phyloP scores from a whole-genome alignment of 2,888 invertebrate species.

The Synergus gifuensis region DNA sequence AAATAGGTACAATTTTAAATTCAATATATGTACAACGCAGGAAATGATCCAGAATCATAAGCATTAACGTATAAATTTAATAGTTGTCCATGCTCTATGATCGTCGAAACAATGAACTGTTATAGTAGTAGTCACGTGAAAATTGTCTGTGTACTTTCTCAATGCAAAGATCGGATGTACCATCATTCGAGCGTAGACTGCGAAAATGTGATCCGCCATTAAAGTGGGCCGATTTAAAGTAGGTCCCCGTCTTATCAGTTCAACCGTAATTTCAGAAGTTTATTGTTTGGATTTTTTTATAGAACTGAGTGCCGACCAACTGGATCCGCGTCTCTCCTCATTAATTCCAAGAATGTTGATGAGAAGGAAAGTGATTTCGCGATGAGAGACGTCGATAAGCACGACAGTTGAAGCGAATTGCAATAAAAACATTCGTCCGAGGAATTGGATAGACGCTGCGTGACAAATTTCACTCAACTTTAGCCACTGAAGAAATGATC shows the following conservation, averaged over 20 bases:
- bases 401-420: slow-evolving; percentile 5
- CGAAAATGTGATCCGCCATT: slow-evolving; percentile 65
- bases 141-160: slow-evolving; percentile 63
- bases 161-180: slow-evolving; percentile 55
- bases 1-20: slow-evolving; percentile 7
- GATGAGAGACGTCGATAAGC: slow-evolving; percentile 45
- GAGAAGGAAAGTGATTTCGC: slow-evolving; percentile 65
- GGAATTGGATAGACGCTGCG: neutral
- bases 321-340: slow-evolving; percentile 45
- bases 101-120: slow-evolving; percentile 1
- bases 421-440: slow-evolving; percentile 1
- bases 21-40: slow-evolving; percentile 5
- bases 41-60: slow-evolving; percentile 3
- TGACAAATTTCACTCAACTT: slow-evolving; percentile 3
- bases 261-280: slow-evolving; percentile 24
- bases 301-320: neutral
- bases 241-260: slow-evolving; percentile 53
- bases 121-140: slow-evolving; percentile 37
- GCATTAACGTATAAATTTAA: slow-evolving; percentile 7
- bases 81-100: slow-evolving; percentile 16
- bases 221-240: slow-evolving; percentile 66
- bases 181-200: slow-evolving; percentile 62
- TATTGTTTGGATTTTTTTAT: slow-evolving; percentile 41
- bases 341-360: slow-evolving; percentile 39
- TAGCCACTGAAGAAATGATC: neutral